phyloP scores from a whole-genome alignment of 2,888 invertebrate species.

The Itoplectis maculator region DNA sequence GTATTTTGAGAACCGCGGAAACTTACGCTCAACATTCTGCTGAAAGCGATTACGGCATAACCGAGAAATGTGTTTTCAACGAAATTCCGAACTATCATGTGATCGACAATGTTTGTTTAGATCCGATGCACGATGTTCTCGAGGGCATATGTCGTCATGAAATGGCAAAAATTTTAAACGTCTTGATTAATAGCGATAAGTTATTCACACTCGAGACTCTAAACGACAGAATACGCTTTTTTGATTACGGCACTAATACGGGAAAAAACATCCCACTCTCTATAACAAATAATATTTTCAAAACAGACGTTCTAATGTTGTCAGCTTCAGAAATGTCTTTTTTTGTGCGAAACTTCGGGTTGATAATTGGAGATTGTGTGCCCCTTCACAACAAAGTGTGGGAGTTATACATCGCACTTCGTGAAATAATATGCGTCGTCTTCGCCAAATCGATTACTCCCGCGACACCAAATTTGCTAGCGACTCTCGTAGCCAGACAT shows the following conservation, averaged over 20 bases:
- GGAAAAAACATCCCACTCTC: constrained; percentile 59
- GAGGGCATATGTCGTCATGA: constrained; percentile 66
- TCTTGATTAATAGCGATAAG: constrained; percentile 49
- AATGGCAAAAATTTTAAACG: constrained; percentile 61
- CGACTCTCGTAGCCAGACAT: constrained; percentile 41
- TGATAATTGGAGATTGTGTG: constrained; percentile 67
- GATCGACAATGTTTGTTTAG: constrained; percentile 55
- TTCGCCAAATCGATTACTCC: constrained; percentile 10
- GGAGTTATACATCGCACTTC: constrained; percentile 61
- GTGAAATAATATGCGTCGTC: constrained; percentile 39
- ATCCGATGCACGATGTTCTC: constrained; percentile 66
- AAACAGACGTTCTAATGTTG: constrained; percentile 55
- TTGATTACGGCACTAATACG: constrained; percentile 51
- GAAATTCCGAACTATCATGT: constrained; percentile 61
- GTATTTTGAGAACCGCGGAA: constrained; percentile 38
- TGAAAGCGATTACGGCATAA: constrained; percentile 45
- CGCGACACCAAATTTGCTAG: neutral
- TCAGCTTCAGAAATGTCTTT: constrained; percentile 66
- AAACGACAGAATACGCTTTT: constrained; percentile 59
- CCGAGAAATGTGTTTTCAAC: constrained; percentile 64
- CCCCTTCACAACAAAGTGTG: constrained; percentile 59
- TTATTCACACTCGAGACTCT: constrained; percentile 60
- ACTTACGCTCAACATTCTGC: constrained; percentile 36
- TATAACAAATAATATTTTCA: constrained; percentile 48
- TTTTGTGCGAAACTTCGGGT: constrained; percentile 60